phyloP scores from a whole-genome alignment of 2,797 vertebrate genomes.

The Tenualosa ilisha region DNA sequence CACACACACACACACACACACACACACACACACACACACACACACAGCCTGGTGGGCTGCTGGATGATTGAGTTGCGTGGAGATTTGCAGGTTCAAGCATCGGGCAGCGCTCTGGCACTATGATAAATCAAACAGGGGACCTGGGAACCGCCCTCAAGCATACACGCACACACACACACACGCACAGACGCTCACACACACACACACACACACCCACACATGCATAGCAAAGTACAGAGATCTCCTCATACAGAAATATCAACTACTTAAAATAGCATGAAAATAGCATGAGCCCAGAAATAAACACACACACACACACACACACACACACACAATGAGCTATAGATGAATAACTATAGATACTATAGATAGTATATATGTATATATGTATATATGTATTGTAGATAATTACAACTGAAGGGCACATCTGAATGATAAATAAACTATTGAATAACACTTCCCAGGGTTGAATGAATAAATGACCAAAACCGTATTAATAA shows the following conservation, averaged over 20 bases:
- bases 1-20: conserved; percentile 23
- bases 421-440: background rate
- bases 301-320: too few species aligned
- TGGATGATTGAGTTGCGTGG: conserved; percentile 71
- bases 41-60: conserved; percentile 34
- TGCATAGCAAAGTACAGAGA: background rate
- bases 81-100: conserved; percentile 71
- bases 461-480: background rate
- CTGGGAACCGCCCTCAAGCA: background rate
- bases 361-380: too few species aligned
- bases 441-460: background rate
- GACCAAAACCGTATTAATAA: background rate
- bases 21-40: background rate
- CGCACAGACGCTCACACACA: background rate
- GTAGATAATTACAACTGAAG: background rate
- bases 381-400: too few species aligned
- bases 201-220: background rate
- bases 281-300: too few species aligned
- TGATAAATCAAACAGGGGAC: background rate
- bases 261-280: too few species aligned
- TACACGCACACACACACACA: background rate
- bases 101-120: conserved; percentile 39
- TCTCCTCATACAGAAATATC: too few species aligned
- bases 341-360: too few species aligned
- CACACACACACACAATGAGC: too few species aligned